Evolutionary conservation across 2,113 vertebrate species (phyloP), one percentile per base, ranked within the genome.

Genomic region (Theropithecus gelada): DNA sequence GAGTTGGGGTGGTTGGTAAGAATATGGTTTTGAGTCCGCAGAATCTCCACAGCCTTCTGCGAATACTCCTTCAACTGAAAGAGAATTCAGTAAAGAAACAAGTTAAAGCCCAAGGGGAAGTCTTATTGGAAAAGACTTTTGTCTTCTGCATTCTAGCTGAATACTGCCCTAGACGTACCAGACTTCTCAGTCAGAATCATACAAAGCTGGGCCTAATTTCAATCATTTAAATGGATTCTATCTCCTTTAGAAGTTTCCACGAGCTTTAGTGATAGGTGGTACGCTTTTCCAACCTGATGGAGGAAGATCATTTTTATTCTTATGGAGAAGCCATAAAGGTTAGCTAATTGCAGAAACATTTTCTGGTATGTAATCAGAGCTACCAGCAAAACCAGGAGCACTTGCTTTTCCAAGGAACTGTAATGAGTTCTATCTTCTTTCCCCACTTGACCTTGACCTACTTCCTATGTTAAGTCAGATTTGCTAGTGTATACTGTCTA

Each of bases 1-100:
- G 99, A 99, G 99, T 99, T 99, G 2, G 99, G 99, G 92, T 99
- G 99, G 98, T 99, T 99, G 96, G 99, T 99, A 93, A 99, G 99
- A 95, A 99, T 99, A 97, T 99, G 99, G 98, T 99, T 99, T 94
- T 99, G 99, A 82, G 99, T 99, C 64, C 99, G 98, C 75, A 99
- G 98, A 93, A 99, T 99, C 98, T 99, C 99, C 50, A 99, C 99
- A 0, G 99, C 99, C 97, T 99, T 99, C 78, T 99, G 99, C 48
- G 99, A 99, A 96, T 99, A 99, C 80, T 99, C 99, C 97, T 99
- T 99, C 91, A 99, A 90, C 99, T 99, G 97, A 76, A 98, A 98
- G 0, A 90, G 43, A 94, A 96, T 57, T 92, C 83, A 8, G 97
- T 7, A 73, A 75, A 73, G 30, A 70, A 78, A 45, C 6, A 91